Evolutionary conservation across 2,113 vertebrate genomes (phyloP).

Genomic region (Bufo bufo): DNA sequence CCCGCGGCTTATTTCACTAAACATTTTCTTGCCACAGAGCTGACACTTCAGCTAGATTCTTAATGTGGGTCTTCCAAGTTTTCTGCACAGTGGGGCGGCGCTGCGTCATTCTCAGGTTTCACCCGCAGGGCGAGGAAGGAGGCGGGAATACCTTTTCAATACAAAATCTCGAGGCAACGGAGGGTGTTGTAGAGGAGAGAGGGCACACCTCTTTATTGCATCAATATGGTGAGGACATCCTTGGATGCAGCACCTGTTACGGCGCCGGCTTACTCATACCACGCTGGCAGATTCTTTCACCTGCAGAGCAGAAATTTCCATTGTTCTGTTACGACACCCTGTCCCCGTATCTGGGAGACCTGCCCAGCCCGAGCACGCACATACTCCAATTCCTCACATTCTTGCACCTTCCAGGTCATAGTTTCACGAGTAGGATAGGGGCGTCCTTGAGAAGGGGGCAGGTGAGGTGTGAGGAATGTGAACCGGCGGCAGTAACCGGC

Average conservation of each 20-base stretch:
- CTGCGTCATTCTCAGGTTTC: not conserved
- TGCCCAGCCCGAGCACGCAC: constrained; percentile 16
- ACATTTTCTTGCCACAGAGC: not conserved
- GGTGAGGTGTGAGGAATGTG: constrained; percentile 46
- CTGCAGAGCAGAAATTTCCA: constrained; percentile 20
- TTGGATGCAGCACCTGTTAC: constrained; percentile 24
- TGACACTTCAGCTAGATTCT: not conserved
- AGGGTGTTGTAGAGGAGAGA: not conserved
- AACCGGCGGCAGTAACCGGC: not conserved
- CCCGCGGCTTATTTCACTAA: not conserved
- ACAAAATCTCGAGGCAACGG: not conserved
- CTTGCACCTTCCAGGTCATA: constrained; percentile 32
- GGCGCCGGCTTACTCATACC: constrained; percentile 23
- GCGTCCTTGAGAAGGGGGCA: constrained; percentile 50
- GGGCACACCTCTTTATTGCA: constrained; percentile 22
- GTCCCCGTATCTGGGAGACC: constrained; percentile 2
- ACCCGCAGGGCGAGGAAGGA: not conserved
- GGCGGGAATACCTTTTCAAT: not conserved
- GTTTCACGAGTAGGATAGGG: not conserved
- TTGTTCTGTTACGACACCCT: constrained; percentile 42
- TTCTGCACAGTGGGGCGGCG: not conserved
- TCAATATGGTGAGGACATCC: constrained; percentile 27
- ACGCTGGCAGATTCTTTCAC: constrained; percentile 42
- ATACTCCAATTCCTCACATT: constrained; percentile 36
- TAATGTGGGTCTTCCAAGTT: not conserved